Conservation (phyloP, 2,888 invertebrate genomes). For the Oeneis ivallda region DNA sequence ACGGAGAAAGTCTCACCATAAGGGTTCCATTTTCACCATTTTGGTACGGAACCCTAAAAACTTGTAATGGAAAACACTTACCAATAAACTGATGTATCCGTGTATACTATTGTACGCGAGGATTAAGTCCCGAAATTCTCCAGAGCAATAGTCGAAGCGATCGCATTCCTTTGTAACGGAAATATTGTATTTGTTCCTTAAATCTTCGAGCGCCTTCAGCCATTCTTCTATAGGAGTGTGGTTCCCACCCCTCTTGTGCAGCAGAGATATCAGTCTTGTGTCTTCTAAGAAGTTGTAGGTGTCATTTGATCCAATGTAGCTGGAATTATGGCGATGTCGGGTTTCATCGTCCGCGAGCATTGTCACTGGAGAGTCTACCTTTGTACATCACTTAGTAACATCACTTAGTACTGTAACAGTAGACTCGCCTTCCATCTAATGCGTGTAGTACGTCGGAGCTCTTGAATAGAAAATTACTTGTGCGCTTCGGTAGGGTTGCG, state of each 20-base stretch:
- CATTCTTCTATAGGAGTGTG: constrained; percentile 61
- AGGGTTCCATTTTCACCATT: no score
- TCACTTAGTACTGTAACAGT: constrained; percentile 43
- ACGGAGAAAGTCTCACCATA: no score
- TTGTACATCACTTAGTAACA: constrained; percentile 61
- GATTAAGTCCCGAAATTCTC: constrained; percentile 82
- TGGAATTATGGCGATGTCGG: constrained; percentile 46
- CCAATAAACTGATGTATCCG: constrained; percentile 90
- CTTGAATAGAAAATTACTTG: constrained; percentile 8
- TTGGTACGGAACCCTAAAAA: no score
- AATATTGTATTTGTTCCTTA: constrained; percentile 65
- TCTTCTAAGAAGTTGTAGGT: constrained; percentile 61
- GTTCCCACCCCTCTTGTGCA: constrained; percentile 60
- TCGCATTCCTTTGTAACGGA: constrained; percentile 65
- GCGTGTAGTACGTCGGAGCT: neutral
- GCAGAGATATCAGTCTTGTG: constrained; percentile 59
- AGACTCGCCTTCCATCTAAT: neutral
- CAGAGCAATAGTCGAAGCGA: constrained; percentile 80
- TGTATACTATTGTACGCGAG: constrained; percentile 87
- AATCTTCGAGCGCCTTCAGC: constrained; percentile 63
- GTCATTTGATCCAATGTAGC: constrained; percentile 46
- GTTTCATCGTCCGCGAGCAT: constrained; percentile 66
- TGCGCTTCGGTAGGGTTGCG: neutral
- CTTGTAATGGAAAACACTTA: constrained; percentile 61
- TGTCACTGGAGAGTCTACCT: constrained; percentile 45